Evolutionary conservation across 2,113 vertebrate species (phyloP).

Genomic region (Saguinus midas): DNA sequence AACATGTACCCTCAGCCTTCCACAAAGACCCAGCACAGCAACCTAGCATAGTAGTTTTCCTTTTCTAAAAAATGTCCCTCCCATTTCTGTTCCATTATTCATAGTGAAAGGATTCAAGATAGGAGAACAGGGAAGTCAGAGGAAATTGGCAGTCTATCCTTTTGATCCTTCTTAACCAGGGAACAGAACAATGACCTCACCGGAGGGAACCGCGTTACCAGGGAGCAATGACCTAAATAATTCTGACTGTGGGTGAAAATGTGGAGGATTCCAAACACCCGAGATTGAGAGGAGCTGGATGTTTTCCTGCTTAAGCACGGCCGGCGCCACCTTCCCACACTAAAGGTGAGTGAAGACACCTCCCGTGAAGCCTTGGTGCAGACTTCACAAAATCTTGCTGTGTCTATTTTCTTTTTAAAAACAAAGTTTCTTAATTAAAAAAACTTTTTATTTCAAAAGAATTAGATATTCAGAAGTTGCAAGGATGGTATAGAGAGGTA

Average conservation of each 20-base stretch:
- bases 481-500: background rate
- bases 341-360: background rate
- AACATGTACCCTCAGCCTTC: fast-evolving
- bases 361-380: background rate
- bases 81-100: background rate
- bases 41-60: background rate
- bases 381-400: background rate
- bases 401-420: background rate
- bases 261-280: background rate
- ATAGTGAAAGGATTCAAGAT: background rate
- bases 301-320: background rate
- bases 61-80: background rate
- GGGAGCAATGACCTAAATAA: background rate
- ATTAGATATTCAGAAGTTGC: background rate
- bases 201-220: fast-evolving
- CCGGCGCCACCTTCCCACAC: background rate
- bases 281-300: fast-evolving
- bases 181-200: background rate
- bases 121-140: background rate
- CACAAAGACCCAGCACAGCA: background rate
- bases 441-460: background rate
- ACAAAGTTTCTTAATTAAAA: background rate
- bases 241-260: too few species aligned
- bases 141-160: background rate
- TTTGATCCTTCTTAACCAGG: too few species aligned